phyloP scores from a whole-genome alignment of 2,797 vertebrate species.

The Hybognathus amarus region DNA sequence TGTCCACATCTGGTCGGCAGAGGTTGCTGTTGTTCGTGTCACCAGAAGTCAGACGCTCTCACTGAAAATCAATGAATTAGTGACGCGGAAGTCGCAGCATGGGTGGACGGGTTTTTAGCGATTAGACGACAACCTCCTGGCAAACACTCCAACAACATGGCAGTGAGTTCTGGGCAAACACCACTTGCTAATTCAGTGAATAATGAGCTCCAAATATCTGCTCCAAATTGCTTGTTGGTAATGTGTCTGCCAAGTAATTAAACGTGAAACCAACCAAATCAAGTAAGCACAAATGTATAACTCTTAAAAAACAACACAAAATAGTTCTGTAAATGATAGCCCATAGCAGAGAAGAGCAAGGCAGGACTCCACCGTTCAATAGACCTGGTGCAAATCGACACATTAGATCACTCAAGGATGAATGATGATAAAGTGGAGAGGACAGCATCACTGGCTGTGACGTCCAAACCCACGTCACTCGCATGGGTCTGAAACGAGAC shows the following conservation, averaged over 20 bases:
- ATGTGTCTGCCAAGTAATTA: conserved; percentile 20
- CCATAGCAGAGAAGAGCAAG: conserved; percentile 14
- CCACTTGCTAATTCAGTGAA: background rate
- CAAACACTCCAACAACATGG: background rate
- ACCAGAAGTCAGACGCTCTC: background rate
- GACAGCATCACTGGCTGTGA: conserved; percentile 44
- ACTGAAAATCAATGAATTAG: no score
- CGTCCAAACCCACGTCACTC: conserved; percentile 54
- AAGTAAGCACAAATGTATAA: background rate
- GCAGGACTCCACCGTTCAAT: background rate
- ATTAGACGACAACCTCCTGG: background rate
- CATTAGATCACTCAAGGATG: conserved; percentile 40
- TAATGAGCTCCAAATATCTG: background rate
- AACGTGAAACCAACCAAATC: conserved; percentile 7
- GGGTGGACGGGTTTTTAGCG: background rate
- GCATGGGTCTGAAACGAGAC: conserved; percentile 32
- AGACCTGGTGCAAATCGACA: conserved; percentile 26
- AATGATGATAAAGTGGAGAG: conserved; percentile 41
- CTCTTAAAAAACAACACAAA: background rate
- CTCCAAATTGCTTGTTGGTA: background rate
- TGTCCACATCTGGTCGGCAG: background rate
- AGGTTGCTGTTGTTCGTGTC: background rate
- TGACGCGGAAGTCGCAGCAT: background rate
- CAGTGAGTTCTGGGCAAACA: background rate
- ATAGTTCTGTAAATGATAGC: conserved; percentile 9